A percentile compares a stretch with the other conserved stretches of the same genome.
Conservation (phyloP, 2,113 vertebrate species). For the Ailuropoda melanoleuca region DNA sequence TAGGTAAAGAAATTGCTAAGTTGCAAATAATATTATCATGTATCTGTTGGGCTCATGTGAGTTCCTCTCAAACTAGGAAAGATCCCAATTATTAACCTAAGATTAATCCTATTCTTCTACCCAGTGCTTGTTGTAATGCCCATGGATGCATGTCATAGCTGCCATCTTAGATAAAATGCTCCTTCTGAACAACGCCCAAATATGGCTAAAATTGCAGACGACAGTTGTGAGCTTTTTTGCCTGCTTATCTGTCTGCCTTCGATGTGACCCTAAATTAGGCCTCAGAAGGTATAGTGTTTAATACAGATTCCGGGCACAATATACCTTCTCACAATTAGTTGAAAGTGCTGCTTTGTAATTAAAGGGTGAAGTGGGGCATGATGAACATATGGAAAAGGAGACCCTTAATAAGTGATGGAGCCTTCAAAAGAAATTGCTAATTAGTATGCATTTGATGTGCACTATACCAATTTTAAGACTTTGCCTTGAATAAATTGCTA, state of each 20-base stretch:
- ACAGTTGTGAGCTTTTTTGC: constrained; percentile 62
- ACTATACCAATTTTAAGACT: constrained; percentile 87
- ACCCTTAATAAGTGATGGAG: constrained; percentile 84
- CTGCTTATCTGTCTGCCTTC: constrained; percentile 74
- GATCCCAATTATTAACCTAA: constrained; percentile 22
- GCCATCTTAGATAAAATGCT: constrained; percentile 57
- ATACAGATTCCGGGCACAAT: constrained; percentile 76
- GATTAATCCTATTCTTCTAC: constrained; percentile 26
- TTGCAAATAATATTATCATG: constrained; percentile 38
- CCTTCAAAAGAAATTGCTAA: constrained; percentile 87
- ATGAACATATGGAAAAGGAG: constrained; percentile 86
- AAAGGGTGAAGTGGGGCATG: constrained; percentile 86
- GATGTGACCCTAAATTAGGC: constrained; percentile 76
- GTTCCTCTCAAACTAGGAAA: constrained; percentile 30
- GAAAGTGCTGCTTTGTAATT: constrained; percentile 84
- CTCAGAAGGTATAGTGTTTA: constrained; percentile 82
- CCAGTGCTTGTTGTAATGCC: not conserved
- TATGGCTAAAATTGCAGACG: constrained; percentile 70
- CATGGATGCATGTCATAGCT: not conserved
- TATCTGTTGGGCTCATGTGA: constrained; percentile 5
- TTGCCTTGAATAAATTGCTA: constrained; percentile 87
- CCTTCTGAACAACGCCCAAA: constrained; percentile 63
- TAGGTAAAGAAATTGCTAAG: constrained; percentile 6
- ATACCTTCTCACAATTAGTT: constrained; percentile 83
- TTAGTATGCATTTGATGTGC: constrained; percentile 87